Percentiles rank a stretch among this genome's conserved stretches.
phyloP scores from a whole-genome alignment of 1,140 invertebrate genomes.

The Hylaeus volcanicus region DNA sequence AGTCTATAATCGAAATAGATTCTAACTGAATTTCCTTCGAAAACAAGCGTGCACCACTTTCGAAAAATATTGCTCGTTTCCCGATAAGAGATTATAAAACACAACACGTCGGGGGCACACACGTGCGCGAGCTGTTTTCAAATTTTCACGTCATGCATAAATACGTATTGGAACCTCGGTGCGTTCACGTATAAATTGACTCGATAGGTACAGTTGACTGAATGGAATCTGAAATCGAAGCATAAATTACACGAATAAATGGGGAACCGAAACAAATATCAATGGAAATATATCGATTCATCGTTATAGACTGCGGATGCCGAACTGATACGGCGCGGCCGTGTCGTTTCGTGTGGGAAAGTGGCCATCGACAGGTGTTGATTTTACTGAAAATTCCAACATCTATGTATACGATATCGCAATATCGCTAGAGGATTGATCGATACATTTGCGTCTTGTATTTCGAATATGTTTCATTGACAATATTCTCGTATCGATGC shows the following conservation, averaged over 20 bases:
- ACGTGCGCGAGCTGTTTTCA: neutral
- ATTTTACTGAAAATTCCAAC: neutral
- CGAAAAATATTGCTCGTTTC: neutral
- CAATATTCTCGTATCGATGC: too few species aligned
- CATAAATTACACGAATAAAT: slow-evolving; percentile 31
- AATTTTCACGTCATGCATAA: slow-evolving; percentile 21
- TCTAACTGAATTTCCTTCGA: too few species aligned
- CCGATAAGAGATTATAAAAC: slow-evolving; percentile 7
- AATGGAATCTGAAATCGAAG: slow-evolving; percentile 28
- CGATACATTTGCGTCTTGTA: neutral
- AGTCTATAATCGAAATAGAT: too few species aligned
- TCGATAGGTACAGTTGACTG: slow-evolving; percentile 15
- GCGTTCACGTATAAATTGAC: slow-evolving; percentile 27
- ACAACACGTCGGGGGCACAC: neutral
- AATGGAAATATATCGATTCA: slow-evolving; percentile 27
- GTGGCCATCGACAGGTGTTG: neutral
- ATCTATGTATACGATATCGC: neutral
- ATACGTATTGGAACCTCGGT: neutral
- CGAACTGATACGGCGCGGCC: neutral
- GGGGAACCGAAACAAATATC: slow-evolving; percentile 17
- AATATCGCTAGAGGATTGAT: neutral
- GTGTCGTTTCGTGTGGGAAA: neutral
- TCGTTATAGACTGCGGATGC: neutral
- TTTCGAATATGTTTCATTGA: neutral
- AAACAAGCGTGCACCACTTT: too few species aligned